phyloP scores from a whole-genome alignment of 1,140 invertebrate genomes.

The Tetramorium parvispinum region DNA sequence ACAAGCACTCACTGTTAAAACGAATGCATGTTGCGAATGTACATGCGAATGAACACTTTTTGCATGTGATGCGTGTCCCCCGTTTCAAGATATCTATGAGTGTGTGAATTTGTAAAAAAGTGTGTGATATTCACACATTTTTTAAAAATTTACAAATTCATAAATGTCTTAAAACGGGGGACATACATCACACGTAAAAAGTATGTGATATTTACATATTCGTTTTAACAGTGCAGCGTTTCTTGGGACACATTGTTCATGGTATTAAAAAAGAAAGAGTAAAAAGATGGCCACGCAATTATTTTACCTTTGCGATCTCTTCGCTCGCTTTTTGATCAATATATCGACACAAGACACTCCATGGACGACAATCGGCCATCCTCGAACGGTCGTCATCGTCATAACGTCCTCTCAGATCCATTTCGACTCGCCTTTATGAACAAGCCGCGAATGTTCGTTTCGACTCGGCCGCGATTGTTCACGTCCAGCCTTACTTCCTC shows the following conservation, averaged over 20 bases:
- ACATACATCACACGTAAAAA: too few relatives aligned
- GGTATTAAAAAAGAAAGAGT: neutral
- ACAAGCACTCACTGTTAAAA: too few relatives aligned
- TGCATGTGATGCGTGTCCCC: too few relatives aligned
- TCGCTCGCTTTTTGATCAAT: neutral
- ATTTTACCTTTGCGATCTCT: conserved; percentile 18
- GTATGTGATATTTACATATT: too few relatives aligned
- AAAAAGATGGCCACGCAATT: neutral
- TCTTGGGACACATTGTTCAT: neutral
- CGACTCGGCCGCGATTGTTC: conserved; percentile 71
- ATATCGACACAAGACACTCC: conserved; percentile 44
- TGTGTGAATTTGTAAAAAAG: too few relatives aligned
- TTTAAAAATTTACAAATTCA: too few relatives aligned
- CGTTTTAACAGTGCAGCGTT: neutral
- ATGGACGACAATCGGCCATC: conserved; percentile 64
- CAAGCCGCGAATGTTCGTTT: conserved; percentile 66
- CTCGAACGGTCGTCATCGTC: conserved; percentile 23
- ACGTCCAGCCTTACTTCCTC: conserved; percentile 49
- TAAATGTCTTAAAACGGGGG: too few relatives aligned
- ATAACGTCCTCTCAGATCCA: conserved; percentile 65
- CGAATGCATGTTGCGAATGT: too few relatives aligned
- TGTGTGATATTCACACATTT: too few relatives aligned
- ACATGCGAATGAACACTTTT: too few relatives aligned
- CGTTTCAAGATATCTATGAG: too few relatives aligned
- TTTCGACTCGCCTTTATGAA: conserved; percentile 63